Conservation (phyloP, 2,113 vertebrate species). For the Passer montanus region DNA sequence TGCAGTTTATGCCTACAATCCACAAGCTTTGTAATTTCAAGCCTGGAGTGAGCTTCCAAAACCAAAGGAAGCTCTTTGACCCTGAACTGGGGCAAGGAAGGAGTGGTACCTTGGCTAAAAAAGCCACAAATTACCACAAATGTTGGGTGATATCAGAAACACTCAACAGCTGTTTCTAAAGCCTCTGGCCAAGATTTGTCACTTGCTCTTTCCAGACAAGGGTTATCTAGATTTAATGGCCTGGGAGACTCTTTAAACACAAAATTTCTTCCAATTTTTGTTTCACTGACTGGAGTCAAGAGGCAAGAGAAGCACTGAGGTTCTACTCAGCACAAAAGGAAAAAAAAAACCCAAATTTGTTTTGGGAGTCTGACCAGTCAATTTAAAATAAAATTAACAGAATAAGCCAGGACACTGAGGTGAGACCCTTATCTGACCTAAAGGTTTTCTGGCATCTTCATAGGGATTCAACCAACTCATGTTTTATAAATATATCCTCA, state of each 20-base stretch:
- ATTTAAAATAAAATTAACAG: not conserved
- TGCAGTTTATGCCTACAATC: not conserved
- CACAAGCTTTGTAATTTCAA: not conserved
- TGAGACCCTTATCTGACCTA: not conserved
- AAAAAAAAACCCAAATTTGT: not conserved
- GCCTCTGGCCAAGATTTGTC: not conserved
- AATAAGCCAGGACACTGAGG: not conserved
- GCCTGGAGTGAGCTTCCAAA: not conserved
- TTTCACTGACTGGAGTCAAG: not conserved
- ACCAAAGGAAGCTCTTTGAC: not conserved
- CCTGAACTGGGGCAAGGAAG: not conserved
- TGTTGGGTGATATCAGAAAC: not conserved
- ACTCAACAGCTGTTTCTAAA: not conserved
- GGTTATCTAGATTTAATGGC: not conserved
- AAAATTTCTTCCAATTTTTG: not conserved
- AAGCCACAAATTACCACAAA: not conserved
- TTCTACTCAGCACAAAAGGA: not conserved
- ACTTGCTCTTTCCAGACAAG: not conserved
- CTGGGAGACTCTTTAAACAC: not conserved
- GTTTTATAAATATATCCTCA: not conserved
- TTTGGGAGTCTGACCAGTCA: not conserved
- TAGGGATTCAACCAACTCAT: fast-evolving
- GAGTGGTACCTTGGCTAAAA: not conserved
- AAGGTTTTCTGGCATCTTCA: not conserved
- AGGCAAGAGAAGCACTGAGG: not conserved